Evolutionary conservation across 2,113 vertebrate species (phyloP).

Genomic region (Grus americana): DNA sequence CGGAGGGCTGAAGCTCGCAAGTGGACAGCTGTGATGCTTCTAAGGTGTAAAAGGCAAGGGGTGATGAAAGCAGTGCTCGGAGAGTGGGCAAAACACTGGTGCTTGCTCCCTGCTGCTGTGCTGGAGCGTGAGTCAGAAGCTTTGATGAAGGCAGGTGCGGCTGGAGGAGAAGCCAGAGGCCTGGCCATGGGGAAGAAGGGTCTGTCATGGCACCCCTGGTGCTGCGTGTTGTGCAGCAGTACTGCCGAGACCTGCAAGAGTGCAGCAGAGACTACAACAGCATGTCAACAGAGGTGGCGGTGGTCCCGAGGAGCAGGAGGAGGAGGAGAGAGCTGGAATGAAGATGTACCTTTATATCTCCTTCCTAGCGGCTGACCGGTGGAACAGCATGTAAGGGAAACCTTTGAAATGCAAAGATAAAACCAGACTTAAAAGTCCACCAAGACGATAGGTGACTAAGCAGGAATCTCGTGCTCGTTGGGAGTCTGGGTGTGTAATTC

Average conservation of each 20-base stretch:
- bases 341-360: not conserved
- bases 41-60: not conserved
- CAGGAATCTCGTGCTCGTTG: not conserved
- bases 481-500: not conserved
- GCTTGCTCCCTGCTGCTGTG: not conserved
- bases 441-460: not conserved
- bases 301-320: not conserved
- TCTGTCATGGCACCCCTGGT: not conserved
- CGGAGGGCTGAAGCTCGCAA: fast-evolving
- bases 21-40: not conserved
- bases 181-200: fast-evolving
- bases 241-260: not conserved
- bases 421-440: not conserved
- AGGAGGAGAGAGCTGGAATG: not conserved
- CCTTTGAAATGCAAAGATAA: not conserved
- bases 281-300: not conserved
- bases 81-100: not conserved
- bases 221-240: not conserved
- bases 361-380: not conserved
- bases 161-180: not conserved
- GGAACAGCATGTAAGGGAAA: not conserved
- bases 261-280: not conserved
- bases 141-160: not conserved
- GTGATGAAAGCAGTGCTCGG: fast-evolving
- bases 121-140: not conserved